A percentile compares a stretch with the other conserved stretches of the same genome.
phyloP scores from a whole-genome alignment of 1,140 invertebrate genomes.

The Panonychus citri region DNA sequence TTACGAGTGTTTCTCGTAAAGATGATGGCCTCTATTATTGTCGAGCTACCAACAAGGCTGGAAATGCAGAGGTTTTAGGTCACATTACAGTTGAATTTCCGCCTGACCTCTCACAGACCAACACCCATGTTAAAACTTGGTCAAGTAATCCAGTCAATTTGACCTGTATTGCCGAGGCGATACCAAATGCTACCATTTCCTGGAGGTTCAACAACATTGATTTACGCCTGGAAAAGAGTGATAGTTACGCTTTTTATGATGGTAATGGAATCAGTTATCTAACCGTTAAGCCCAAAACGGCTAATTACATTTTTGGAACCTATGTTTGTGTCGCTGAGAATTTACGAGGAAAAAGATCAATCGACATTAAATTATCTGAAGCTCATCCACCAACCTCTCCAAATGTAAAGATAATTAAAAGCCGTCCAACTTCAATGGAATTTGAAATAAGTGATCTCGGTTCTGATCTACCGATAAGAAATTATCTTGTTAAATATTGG shows the following conservation, averaged over 20 bases:
- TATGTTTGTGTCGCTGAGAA: neutral
- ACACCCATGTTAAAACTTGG: conserved; percentile 42
- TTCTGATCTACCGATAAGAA: neutral
- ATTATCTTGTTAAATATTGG: neutral
- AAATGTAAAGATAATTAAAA: neutral
- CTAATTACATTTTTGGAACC: neutral
- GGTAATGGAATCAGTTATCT: neutral
- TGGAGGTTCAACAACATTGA: conserved; percentile 36
- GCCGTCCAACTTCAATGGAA: neutral
- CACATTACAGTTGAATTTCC: conserved; percentile 24
- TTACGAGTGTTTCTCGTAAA: conserved; percentile 25
- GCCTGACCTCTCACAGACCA: conserved; percentile 8
- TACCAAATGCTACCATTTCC: conserved; percentile 70
- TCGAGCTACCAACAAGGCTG: conserved; percentile 41
- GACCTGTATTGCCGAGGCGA: conserved; percentile 61
- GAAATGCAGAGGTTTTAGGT: conserved; percentile 24
- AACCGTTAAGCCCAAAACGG: neutral
- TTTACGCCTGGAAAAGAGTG: conserved; percentile 19
- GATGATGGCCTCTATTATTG: conserved; percentile 77
- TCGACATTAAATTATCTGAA: neutral
- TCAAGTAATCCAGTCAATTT: conserved; percentile 49
- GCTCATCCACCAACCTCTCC: neutral
- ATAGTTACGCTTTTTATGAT: conserved; percentile 24
- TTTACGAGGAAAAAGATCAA: neutral
- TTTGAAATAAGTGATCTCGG: neutral